These are phyloP conservation scores for Pachyseris speciosa DNA, from an alignment of 64 coral and sea anemone genomes.

Conservation along the genomic window DNA sequence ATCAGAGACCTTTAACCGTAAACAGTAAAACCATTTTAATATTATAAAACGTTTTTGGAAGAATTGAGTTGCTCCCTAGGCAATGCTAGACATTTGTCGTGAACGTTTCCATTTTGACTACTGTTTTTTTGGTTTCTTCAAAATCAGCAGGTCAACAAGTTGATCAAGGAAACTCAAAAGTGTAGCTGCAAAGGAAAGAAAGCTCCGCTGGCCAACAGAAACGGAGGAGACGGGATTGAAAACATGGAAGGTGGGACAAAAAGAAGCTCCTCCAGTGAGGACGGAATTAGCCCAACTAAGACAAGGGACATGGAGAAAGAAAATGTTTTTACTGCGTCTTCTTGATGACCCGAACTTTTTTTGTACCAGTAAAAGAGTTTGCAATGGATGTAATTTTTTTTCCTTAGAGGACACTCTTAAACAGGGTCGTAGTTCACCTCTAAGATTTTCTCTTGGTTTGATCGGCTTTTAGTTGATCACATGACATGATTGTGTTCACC, in stretches of 20 bases:
- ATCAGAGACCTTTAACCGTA: too few relatives aligned
- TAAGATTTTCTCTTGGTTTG: too few relatives aligned
- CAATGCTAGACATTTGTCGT: too few relatives aligned
- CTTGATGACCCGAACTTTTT: background rate
- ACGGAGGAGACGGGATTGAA: background rate
- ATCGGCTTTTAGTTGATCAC: too few relatives aligned
- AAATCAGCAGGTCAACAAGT: conserved; percentile 39
- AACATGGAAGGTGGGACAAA: background rate
- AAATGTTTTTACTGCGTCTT: conserved; percentile 40
- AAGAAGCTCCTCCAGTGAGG: conserved; percentile 28
- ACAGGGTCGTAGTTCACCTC: too few relatives aligned
- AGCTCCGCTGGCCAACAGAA: conserved; percentile 25
- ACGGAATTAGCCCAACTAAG: background rate
- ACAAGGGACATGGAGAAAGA: conserved; percentile 21
- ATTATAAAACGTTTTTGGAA: too few relatives aligned
- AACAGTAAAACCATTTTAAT: too few relatives aligned
- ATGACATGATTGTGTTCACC: too few relatives aligned
- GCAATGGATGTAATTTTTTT: too few relatives aligned
- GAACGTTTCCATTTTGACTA: background rate
- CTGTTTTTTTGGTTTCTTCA: background rate
- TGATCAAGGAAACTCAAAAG: conserved; percentile 40
- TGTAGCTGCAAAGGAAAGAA: conserved; percentile 50
- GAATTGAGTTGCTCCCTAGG: too few relatives aligned
- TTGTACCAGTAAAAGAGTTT: background rate
- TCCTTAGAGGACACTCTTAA: too few relatives aligned